Base-by-base conservation (phyloP, 2,888 invertebrate genomes). In the Helleia helle region DNA sequence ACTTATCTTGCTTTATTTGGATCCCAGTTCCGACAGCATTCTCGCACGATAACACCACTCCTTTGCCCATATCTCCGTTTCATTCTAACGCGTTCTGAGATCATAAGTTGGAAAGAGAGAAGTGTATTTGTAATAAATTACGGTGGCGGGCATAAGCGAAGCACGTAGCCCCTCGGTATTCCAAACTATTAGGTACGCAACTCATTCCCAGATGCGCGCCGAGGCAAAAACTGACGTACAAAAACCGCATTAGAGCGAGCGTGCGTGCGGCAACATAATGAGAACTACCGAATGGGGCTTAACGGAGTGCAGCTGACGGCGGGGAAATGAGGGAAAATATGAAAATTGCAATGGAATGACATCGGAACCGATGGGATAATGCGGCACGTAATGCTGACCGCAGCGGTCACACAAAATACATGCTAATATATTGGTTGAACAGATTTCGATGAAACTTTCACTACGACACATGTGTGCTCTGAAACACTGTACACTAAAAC, bases 1-100 rank as follows among this genome's bases (percentile, higher is more conserved):
- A 47, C 49, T 49, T 52, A 55, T 53, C 53, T 55, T 52, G 52
- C 56, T 59, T 55, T 57, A 56, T 59, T 57, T 53, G 55, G 57
- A 48, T 41, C 44, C 48, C 41, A 53, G 49, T 47, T 50, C 43
- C 46, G 47, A 50, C 55, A 49, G 51, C 58, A 57, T 56, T 58
- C 58, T 47, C 52, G 48, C 58, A 56, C 58, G 58, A 51, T 50
- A 52, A 48, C 51, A 43, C 45, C 24, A 40, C 46, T 47, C 41
- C 43, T 45, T 40, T 30, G 41, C 41, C 40, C 7, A 3, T 34
- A 34, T 22, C 12, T 11, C 18, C 7, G 12, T 34, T 22, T 18
- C 22, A 8, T 1, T 2, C 6, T 8, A 1, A 3, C 12, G 11
- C 7, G 4, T 8, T 11, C 3, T 18, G 18, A 11, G 7, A 22